These are phyloP conservation scores for Automeris io DNA, from an alignment of 2,888 invertebrate species.

Conservation along the genomic window DNA sequence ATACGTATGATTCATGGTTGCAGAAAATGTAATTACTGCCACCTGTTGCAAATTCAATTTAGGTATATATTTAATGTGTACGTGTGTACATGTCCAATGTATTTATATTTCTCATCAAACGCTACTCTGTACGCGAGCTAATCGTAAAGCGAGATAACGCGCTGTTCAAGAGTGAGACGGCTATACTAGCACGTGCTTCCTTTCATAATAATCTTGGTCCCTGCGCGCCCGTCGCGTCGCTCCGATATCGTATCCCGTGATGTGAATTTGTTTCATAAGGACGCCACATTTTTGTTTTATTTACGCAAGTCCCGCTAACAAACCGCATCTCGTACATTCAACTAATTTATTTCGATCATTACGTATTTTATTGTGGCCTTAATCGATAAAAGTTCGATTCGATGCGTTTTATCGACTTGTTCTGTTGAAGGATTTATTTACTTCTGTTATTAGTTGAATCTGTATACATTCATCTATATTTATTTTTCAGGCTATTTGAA, in stretches of 20 bases:
- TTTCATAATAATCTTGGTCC: conserved; percentile 64
- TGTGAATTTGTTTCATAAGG: conserved; percentile 61
- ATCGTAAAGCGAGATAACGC: conserved; percentile 24
- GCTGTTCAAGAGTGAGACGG: conserved; percentile 33
- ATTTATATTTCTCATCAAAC: not conserved
- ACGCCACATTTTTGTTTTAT: conserved; percentile 26
- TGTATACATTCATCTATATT: no score
- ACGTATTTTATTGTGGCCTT: conserved; percentile 1
- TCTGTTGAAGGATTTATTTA: not conserved
- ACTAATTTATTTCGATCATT: conserved; percentile 3
- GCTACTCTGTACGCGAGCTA: conserved; percentile 5
- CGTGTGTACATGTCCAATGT: not conserved
- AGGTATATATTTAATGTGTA: not conserved
- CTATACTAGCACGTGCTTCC: conserved; percentile 65
- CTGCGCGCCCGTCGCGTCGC: conserved; percentile 57
- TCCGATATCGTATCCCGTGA: conserved; percentile 59
- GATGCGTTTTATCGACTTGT: not conserved
- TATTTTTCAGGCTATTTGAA: no score
- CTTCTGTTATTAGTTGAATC: no score
- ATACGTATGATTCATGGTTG: no score
- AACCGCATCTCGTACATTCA: not conserved
- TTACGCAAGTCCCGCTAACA: conserved; percentile 3
- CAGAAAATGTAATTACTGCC: no score
- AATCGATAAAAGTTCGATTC: conserved; percentile 5
- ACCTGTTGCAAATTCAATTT: no score